Evolutionary conservation across 2,113 vertebrate species (phyloP), one percentile per base, ranked within the genome.

Genomic region (Phocoena sinus): DNA sequence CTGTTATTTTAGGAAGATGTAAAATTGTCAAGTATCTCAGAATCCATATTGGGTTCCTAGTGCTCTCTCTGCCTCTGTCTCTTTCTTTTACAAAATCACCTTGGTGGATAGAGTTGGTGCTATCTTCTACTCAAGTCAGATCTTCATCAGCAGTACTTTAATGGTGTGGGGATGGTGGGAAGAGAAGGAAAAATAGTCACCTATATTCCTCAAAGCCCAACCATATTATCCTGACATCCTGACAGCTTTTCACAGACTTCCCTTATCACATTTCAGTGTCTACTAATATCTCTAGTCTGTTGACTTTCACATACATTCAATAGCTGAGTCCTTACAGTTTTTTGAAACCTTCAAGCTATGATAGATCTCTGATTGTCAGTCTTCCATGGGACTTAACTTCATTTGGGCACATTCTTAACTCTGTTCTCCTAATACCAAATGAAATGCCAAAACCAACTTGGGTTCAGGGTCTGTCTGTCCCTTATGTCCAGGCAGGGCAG

Each of bases 101-200:
- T 86, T 87, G n/a, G 44, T 65, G 74, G 20, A 11, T 74, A 33
- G 1, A 85, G 31, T 67, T 60, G 18, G 8, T 79, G 13, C n/a
- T 62, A 28, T 26, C 44, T 71, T 93, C 71, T 91, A 31, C 65
- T 73, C 47, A 53, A 63, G 65, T 91, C 73, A 65, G 4, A 62
- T 90, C 41, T 86, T 92, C 36, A 80, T 81, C 74, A 92, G 74
- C n/a, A 92, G 56, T 87, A 81, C 91, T 81, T 95, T 31, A 73
- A 73, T 56, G 65, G 36, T 87, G 13, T 80, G 28, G 56, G 44
- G 47, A 56, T 93, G 26, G 20, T 60, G 38, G 11, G 76, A 79
- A 77, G 12, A 90, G 36, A 84, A 85, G 41, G 38, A 74, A 73
- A 87, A 73, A 56, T 23, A 23, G 28, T 81, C 28, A 56, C 12